Evolutionary conservation across 2,888 invertebrate genomes (phyloP).

Genomic region (Nephrotoma appendiculata): DNA sequence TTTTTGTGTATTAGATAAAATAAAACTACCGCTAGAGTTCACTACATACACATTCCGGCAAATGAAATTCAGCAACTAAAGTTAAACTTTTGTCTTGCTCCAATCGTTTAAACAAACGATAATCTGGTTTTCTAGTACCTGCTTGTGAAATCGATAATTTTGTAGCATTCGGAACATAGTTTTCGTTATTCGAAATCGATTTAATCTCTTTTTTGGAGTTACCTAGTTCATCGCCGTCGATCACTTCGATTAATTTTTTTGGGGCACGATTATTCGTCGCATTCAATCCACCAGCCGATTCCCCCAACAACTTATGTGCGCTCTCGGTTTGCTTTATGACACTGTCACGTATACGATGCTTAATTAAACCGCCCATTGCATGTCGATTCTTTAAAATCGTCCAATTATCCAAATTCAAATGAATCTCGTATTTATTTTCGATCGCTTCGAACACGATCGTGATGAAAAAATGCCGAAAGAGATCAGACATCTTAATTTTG

Average conservation of each 20-base stretch:
- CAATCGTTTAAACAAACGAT: constrained; percentile 43
- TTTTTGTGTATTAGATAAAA: background rate
- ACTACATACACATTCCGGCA: constrained; percentile 28
- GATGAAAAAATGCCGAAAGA: constrained; percentile 67
- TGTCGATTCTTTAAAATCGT: constrained; percentile 58
- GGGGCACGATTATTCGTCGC: background rate
- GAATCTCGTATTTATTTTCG: constrained; percentile 61
- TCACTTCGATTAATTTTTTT: constrained; percentile 43
- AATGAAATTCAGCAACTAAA: constrained; percentile 28
- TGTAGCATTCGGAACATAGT: constrained; percentile 10
- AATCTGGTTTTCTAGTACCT: constrained; percentile 35
- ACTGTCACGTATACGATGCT: constrained; percentile 45
- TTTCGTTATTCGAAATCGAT: constrained; percentile 7
- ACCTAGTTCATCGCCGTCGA: constrained; percentile 23
- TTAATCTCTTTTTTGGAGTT: constrained; percentile 12
- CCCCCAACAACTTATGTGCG: constrained; percentile 14
- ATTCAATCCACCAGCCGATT: background rate
- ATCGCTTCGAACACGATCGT: constrained; percentile 66
- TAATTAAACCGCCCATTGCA: constrained; percentile 55
- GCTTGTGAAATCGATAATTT: constrained; percentile 19
- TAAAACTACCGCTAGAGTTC: background rate
- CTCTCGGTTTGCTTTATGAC: constrained; percentile 15
- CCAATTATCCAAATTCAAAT: constrained; percentile 47
- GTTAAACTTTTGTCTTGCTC: constrained; percentile 24
- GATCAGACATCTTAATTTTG: constrained; percentile 52